Evolutionary conservation across 2,797 vertebrate species (phyloP).

Genomic region (Gymnocypris eckloni): DNA sequence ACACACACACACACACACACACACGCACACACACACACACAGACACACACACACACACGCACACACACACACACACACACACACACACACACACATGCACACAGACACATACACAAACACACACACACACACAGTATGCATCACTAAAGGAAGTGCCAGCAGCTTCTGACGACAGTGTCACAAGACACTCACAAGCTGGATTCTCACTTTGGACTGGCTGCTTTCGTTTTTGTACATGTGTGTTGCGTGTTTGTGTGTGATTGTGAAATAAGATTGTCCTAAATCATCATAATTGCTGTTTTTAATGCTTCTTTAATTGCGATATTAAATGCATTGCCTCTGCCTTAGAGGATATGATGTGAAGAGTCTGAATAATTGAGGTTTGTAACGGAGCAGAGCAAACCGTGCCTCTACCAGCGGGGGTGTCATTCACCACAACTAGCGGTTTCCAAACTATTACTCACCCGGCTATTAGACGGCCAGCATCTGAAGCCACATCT

Average conservation of each 20-base stretch:
- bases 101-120: neutral
- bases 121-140: neutral
- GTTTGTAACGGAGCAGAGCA: conserved; percentile 31
- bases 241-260: conserved; percentile 13
- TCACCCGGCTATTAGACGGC: conserved; percentile 2
- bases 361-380: conserved; percentile 47
- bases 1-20: too few species aligned
- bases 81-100: too few species aligned
- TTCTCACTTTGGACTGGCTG: conserved; percentile 10
- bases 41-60: neutral
- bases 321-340: neutral
- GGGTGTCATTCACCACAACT: conserved; percentile 29
- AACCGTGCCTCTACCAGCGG: conserved; percentile 32
- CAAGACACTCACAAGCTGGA: conserved; percentile 64
- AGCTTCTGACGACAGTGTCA: conserved; percentile 62
- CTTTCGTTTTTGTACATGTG: conserved; percentile 9
- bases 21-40: too few species aligned
- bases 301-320: conserved; percentile 11
- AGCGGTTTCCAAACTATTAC: conserved; percentile 25
- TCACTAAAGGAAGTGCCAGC: conserved; percentile 53
- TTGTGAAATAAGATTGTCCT: conserved; percentile 21
- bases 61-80: too few species aligned
- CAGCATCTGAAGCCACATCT: conserved; percentile 19
- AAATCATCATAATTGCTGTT: conserved; percentile 11
- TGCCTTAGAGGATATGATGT: conserved; percentile 14